Conservation (phyloP, 2,888 invertebrate genomes). For the Noctua comes region DNA sequence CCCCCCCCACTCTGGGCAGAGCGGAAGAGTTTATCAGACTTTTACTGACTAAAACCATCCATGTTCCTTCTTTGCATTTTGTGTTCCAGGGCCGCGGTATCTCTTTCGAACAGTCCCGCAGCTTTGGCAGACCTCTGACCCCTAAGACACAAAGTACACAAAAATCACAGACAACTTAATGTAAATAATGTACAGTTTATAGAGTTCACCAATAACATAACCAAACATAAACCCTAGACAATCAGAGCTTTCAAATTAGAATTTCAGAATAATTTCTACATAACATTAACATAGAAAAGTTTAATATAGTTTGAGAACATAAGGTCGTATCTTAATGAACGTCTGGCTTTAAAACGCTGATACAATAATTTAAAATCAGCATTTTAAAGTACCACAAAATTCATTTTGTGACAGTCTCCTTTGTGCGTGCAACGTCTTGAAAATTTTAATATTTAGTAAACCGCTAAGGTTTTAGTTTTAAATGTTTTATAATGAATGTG, state of each 20-base stretch:
- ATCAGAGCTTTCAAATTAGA: slow-evolving; percentile 39
- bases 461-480: slow-evolving; percentile 29
- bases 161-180: neutral
- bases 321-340: slow-evolving; percentile 36
- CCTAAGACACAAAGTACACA: neutral
- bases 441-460: slow-evolving; percentile 36
- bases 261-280: slow-evolving; percentile 52
- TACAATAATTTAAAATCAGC: slow-evolving; percentile 30
- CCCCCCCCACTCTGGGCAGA: too few species aligned
- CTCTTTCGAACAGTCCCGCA: too few species aligned
- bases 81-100: too few species aligned
- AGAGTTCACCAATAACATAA: slow-evolving; percentile 15
- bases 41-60: too few species aligned
- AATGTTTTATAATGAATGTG: slow-evolving; percentile 38
- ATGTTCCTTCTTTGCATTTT: too few species aligned
- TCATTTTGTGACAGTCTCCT: slow-evolving; percentile 29
- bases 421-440: slow-evolving; percentile 33
- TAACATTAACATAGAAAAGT: slow-evolving; percentile 48
- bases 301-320: slow-evolving; percentile 24
- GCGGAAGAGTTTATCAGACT: too few species aligned
- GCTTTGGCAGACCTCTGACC: too few species aligned
- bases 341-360: slow-evolving; percentile 39
- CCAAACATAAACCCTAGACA: slow-evolving; percentile 27
- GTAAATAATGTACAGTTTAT: slow-evolving; percentile 22
- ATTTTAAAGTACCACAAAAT: slow-evolving; percentile 31